A percentile compares a stretch with the other conserved stretches of the same genome.
Conservation (phyloP, 2,113 vertebrate genomes). For the Hippocampus mohnikei region DNA sequence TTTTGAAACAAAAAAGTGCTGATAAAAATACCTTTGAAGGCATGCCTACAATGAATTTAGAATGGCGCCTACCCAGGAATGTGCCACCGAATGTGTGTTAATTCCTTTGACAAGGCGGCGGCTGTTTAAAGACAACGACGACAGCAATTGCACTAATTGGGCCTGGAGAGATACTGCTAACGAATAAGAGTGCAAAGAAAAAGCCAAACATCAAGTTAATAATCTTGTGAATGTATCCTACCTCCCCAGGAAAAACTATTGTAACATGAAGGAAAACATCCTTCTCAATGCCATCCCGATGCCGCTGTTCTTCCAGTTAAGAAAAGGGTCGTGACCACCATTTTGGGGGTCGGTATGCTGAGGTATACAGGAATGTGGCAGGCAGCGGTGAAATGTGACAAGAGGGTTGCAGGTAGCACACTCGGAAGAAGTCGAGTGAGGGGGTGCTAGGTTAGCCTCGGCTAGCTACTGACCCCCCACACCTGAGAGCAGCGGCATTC, state of each 20-base stretch:
- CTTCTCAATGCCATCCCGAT: not conserved
- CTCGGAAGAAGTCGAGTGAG: not conserved
- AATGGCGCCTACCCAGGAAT: slow-evolving; percentile 31
- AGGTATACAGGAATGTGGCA: slow-evolving; percentile 72
- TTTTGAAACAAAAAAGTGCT: no score
- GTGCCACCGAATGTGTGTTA: slow-evolving; percentile 18
- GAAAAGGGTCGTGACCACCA: slow-evolving; percentile 38
- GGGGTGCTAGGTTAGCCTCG: not conserved
- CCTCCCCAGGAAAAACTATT: not conserved
- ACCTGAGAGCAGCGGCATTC: not conserved
- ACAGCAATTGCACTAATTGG: not conserved
- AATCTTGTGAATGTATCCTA: no score
- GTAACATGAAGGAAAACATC: not conserved
- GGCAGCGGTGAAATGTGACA: slow-evolving; percentile 74
- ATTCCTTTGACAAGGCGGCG: slow-evolving; percentile 37
- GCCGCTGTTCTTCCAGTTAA: slow-evolving; percentile 12
- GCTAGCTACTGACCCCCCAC: not conserved
- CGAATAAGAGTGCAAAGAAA: not conserved
- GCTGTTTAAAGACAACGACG: not conserved
- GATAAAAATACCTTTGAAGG: no score
- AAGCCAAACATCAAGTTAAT: not conserved
- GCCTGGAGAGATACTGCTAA: not conserved
- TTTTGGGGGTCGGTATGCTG: slow-evolving; percentile 57
- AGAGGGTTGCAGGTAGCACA: slow-evolving; percentile 69
- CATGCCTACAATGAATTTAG: slow-evolving; percentile 23